Evolutionary conservation across 2,113 vertebrate species (phyloP), one percentile per base, ranked within the genome.

Genomic region (Sterna hirundo): DNA sequence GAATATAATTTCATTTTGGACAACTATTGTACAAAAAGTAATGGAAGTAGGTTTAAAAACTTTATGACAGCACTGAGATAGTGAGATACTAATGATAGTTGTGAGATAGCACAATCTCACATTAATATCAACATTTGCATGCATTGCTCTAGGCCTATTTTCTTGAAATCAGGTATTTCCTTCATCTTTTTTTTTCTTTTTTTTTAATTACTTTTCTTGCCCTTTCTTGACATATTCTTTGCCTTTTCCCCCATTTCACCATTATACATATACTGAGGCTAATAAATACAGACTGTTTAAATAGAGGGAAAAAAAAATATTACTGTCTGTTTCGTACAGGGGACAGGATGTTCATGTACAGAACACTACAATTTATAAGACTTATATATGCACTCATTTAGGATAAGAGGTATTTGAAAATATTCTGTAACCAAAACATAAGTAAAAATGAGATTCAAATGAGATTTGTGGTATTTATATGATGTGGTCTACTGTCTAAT

Each of bases 381-480:
- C 57, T 87, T 89, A 42, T 44, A 62, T 58, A 70, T 77, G 8
- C 8, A 68, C 4, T 80, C 8, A 47, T 79, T 89, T 86, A 87
- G 18, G 29, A 15, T 79, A 89, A 94, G 61, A 93, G 22, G 40
- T 47, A 94, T 72, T 85, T 44, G 17, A 85, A 96, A 87, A 64
- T 42, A 82, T 69, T 78, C 8, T 42, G 8, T 83, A 90, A 96
- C 30, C 15, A 90, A 91, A 96, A 72, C 70, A 71, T 66, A 76
- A 96, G 34, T 65, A 52, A 60, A 93, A 90, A 82, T 72, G 13
- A 88, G 65, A 93, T 74, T 82, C 61, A 87, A 42, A n/a, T 86
- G 71, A 92, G 84, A 96, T 95, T 80, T 92, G 36, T 90, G 51
- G 46, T 95, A 76, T 80, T 83, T 78, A 87, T 69, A 92, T 74